Conservation (phyloP, 2,888 invertebrate species). For the Lepidochrysops patricia region DNA sequence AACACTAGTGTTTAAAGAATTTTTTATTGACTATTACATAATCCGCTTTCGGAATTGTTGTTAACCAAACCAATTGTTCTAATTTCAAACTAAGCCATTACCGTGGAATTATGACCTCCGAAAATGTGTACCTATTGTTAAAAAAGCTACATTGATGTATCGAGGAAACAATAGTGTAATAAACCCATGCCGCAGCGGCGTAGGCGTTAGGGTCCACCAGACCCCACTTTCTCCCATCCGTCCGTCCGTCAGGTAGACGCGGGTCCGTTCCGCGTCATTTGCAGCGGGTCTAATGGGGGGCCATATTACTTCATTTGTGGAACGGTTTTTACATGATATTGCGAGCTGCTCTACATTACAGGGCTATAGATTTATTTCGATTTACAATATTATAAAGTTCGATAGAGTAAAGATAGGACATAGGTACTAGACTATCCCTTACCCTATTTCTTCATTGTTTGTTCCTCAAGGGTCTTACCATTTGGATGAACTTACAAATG, state of each 20-base stretch:
- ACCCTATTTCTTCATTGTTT: too few species aligned
- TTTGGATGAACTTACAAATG: too few species aligned
- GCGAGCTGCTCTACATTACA: too few species aligned
- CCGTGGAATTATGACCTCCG: background rate
- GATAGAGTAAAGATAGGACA: too few species aligned
- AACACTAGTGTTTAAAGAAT: too few species aligned
- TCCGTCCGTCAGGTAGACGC: constrained; percentile 1
- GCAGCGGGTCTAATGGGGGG: background rate
- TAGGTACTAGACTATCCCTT: too few species aligned
- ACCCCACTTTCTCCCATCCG: background rate
- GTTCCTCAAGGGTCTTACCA: too few species aligned
- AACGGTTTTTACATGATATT: too few species aligned
- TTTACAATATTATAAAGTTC: too few species aligned
- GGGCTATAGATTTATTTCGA: too few species aligned
- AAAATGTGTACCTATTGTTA: background rate
- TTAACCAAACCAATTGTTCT: background rate
- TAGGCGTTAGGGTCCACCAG: background rate
- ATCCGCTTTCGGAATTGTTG: background rate
- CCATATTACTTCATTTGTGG: background rate
- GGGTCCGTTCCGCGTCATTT: background rate
- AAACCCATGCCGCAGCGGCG: background rate
- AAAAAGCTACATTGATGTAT: background rate
- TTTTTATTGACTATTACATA: too few species aligned
- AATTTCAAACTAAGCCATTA: background rate
- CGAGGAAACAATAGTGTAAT: background rate